Conservation (phyloP, 2,113 vertebrate genomes). For the Poecilia latipinna region DNA sequence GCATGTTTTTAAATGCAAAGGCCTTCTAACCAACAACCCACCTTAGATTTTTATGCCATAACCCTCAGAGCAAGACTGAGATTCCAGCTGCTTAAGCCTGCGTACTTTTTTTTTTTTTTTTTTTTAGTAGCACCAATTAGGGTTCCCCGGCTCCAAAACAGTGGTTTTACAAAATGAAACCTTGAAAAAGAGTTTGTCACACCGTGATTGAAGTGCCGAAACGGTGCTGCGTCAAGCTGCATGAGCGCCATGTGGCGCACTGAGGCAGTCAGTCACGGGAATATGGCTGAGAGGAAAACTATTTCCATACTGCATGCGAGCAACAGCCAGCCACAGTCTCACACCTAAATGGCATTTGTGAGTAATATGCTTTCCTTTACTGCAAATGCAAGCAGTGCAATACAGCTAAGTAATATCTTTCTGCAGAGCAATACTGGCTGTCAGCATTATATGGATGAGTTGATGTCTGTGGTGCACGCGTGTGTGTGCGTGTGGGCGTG, state of each 20-base stretch:
- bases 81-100: neutral
- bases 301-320: constrained; percentile 41
- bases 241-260: constrained; percentile 15
- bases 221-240: constrained; percentile 19
- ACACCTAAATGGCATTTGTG: constrained; percentile 63
- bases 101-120: constrained; percentile 4
- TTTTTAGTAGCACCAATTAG: constrained; percentile 12
- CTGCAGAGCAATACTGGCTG: constrained; percentile 66
- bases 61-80: constrained; percentile 16
- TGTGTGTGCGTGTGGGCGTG: constrained; percentile 12
- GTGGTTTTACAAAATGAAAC: constrained; percentile 8
- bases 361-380: constrained; percentile 70
- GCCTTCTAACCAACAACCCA: constrained; percentile 21
- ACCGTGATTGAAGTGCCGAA: constrained; percentile 10
- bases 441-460: constrained; percentile 71
- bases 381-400: constrained; percentile 76
- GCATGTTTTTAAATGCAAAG: constrained; percentile 47
- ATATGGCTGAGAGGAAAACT: constrained; percentile 24
- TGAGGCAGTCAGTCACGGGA: constrained; percentile 27
- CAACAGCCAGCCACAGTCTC: constrained; percentile 56
- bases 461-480: constrained; percentile 50
- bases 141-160: constrained; percentile 16
- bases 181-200: constrained; percentile 38
- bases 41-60: constrained; percentile 14
- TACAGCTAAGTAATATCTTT: constrained; percentile 75